A percentile compares a stretch with the other conserved stretches of the same genome.
These are phyloP conservation scores for Etheostoma cragini DNA, from an alignment of 2,113 vertebrate species.

Conservation along the genomic window DNA sequence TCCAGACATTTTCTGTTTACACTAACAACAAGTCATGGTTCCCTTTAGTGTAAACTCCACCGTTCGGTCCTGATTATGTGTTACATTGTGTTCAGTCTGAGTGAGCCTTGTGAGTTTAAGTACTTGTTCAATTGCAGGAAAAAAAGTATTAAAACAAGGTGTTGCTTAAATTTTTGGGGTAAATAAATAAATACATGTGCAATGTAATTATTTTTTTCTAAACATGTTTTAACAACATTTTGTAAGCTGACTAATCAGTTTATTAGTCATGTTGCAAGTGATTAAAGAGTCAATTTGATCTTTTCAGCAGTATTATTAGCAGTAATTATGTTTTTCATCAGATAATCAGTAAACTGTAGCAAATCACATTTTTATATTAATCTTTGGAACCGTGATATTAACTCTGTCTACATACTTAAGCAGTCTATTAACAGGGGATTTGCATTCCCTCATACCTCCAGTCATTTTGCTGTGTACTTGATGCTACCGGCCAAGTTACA, in stretches of 20 bases:
- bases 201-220: neutral
- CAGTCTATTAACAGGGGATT: conserved; percentile 17
- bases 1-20: conserved; percentile 62
- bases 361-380: conserved; percentile 46
- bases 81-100: conserved; percentile 7
- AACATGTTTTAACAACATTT: neutral
- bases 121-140: neutral
- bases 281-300: conserved; percentile 30
- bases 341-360: conserved; percentile 31
- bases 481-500: conserved; percentile 30
- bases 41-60: conserved; percentile 36
- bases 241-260: neutral
- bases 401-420: conserved; percentile 10
- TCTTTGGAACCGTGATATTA: conserved; percentile 43
- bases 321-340: conserved; percentile 37
- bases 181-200: neutral
- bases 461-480: conserved; percentile 33
- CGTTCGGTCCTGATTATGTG: conserved; percentile 26
- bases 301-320: conserved; percentile 1
- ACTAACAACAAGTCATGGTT: conserved; percentile 33
- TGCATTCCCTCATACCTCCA: neutral
- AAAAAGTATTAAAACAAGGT: neutral
- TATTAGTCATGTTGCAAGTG: neutral
- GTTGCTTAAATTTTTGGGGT: neutral
- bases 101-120: neutral